phyloP scores from a whole-genome alignment of 2,113 vertebrate species.

The Corvus hawaiiensis region DNA sequence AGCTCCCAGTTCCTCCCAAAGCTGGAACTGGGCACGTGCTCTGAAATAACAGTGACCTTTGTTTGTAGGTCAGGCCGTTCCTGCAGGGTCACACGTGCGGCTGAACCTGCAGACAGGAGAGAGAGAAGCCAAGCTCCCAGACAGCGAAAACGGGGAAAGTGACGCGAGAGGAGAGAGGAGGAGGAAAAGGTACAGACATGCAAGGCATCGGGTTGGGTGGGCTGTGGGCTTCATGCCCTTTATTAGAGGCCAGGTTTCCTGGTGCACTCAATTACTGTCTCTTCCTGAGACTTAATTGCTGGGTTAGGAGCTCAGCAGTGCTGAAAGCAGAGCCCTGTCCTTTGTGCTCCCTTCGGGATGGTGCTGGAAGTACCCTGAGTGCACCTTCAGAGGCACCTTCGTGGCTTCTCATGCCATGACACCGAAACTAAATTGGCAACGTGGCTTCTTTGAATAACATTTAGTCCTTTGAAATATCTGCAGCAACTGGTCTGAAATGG shows the following conservation, averaged over 20 bases:
- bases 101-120: conserved; percentile 90
- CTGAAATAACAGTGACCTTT: neutral
- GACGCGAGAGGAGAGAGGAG: conserved; percentile 65
- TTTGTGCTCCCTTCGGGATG: neutral
- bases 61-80: conserved; percentile 84
- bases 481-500: neutral
- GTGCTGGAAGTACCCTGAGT: fast-evolving
- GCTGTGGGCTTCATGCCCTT: neutral
- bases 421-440: fast-evolving
- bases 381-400: neutral
- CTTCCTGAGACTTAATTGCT: neutral
- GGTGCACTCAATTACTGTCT: neutral
- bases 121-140: conserved; percentile 80
- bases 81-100: conserved; percentile 85
- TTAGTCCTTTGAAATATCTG: neutral
- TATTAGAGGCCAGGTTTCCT: neutral
- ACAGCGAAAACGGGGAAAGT: conserved; percentile 55
- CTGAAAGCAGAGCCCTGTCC: neutral
- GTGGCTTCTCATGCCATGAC: fast-evolving
- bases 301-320: neutral
- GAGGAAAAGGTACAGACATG: conserved; percentile 72
- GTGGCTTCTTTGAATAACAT: neutral
- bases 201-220: neutral
- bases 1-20: fast-evolving
- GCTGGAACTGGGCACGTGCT: neutral